Base-by-base conservation (phyloP, 2,888 invertebrate species). In the Pyrgus malvae region DNA sequence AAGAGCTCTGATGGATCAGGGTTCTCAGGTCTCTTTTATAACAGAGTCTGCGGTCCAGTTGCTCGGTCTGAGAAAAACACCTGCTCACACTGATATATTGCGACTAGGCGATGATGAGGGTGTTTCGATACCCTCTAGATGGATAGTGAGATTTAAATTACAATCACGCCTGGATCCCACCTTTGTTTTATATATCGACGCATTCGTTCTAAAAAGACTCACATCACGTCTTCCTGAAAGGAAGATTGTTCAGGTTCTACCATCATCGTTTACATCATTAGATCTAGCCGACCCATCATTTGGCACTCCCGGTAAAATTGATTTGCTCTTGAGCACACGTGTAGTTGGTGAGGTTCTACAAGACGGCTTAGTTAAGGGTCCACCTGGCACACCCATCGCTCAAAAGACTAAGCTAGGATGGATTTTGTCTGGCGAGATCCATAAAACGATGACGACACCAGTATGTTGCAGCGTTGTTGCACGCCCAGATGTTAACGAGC, bases 341-440 rank as follows among this genome's bases (percentile, higher is more conserved):
- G 50, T 65, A 5, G 63, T 63, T 27, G 44, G 57, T 16, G 45
- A 56, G 41, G 50, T 66, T 5, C 42, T 68, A 16, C 8, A 40
- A 5, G 58, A 59, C 12, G 66, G 63, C 0, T 9, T 66, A 3
- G 50, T 46, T 5, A 61, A 55, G 23, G 41, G 49, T 40, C 55
- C 58, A 2, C 21, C 40, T 6, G 63, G 62, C 0, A 40, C 55
- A 1, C 48, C 55, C 5, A 14, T 38, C 14, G 50, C 50, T 2
- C 66, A 68, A 45, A 31, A 55, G 2, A 65, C 66, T 0, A 48
- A 2, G 7, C 37, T 66, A 1, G 65, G 64, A 0, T 67, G 65
- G 66, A 60, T 67, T 14, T 6, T 67, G 3, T 67, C 62, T 0
- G 68, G 63, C 1, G 50, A 40, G 23, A 17, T 42, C 25, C 8